These are phyloP conservation scores for Setophaga kirtlandii DNA, from an alignment of 2,113 vertebrate species.

Conservation along the genomic window DNA sequence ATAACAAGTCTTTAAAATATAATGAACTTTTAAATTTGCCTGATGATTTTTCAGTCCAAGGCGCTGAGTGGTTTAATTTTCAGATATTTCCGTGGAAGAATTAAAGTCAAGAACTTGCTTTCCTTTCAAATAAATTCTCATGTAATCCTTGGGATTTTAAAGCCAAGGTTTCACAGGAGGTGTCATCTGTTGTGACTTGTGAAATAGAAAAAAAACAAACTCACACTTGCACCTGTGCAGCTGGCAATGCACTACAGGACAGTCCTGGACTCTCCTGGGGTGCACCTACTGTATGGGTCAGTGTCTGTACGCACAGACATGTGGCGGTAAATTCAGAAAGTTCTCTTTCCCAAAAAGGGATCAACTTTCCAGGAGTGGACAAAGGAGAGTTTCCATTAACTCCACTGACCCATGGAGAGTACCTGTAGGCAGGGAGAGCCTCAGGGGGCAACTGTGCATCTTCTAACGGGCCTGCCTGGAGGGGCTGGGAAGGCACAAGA, in stretches of 20 bases:
- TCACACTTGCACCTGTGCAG: not conserved
- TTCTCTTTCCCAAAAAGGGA: not conserved
- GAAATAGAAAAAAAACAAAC: rapidly evolving
- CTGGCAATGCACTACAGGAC: not conserved
- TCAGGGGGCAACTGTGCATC: not conserved
- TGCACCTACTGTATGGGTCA: not conserved
- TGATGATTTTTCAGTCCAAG: not conserved
- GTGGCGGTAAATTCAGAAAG: not conserved
- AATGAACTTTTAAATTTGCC: conserved; percentile 9
- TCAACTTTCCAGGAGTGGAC: not conserved
- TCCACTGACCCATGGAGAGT: not conserved
- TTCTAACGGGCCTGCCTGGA: not conserved
- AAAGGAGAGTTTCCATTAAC: not conserved
- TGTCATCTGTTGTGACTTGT: not conserved
- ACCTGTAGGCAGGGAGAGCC: not conserved
- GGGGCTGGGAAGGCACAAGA: not conserved
- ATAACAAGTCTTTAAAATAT: not conserved
- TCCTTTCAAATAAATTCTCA: not conserved
- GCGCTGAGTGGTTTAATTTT: not conserved
- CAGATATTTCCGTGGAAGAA: not conserved
- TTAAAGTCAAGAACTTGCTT: not conserved
- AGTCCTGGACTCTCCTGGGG: not conserved
- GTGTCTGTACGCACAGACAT: not conserved
- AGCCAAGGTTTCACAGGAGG: not conserved
- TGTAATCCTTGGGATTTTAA: not conserved